phyloP scores from a whole-genome alignment of 2,797 vertebrate genomes.

The Xenopus petersii region DNA sequence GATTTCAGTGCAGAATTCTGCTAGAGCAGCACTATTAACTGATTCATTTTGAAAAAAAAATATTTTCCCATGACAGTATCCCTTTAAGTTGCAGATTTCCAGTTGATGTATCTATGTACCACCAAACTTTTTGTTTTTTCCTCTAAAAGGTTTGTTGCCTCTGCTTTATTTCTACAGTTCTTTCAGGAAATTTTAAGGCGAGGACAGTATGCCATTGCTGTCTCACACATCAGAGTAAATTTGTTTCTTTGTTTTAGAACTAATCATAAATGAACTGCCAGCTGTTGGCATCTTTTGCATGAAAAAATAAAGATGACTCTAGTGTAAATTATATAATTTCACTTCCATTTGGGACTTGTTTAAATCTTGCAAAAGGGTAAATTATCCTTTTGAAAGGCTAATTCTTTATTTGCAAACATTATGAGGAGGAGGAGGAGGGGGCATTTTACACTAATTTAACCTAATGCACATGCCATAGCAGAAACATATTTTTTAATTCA shows the following conservation, averaged over 20 bases:
- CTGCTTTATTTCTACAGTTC: conserved; percentile 3
- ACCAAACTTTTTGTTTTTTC: conserved; percentile 9
- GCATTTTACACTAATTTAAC: conserved; percentile 33
- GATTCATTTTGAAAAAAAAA: too few relatives aligned
- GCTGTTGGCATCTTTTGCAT: conserved; percentile 35
- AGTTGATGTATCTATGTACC: not conserved
- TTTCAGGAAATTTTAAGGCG: conserved; percentile 22
- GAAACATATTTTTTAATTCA: conserved; percentile 4
- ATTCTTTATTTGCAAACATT: conserved; percentile 28
- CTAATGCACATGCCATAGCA: conserved; percentile 26
- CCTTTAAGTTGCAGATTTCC: not conserved
- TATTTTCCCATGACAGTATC: too few relatives aligned
- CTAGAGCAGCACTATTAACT: too few relatives aligned
- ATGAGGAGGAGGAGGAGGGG: conserved; percentile 5
- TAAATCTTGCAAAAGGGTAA: conserved; percentile 47
- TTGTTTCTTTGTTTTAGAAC: conserved; percentile 49
- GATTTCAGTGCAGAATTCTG: too few relatives aligned
- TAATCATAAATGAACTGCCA: conserved; percentile 46
- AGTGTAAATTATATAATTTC: conserved; percentile 46
- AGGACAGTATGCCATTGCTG: not conserved
- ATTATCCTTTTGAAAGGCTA: conserved; percentile 47
- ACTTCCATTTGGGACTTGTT: conserved; percentile 28
- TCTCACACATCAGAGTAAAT: conserved; percentile 45
- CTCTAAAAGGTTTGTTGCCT: conserved; percentile 19
- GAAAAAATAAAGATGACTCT: conserved; percentile 28